Evolutionary conservation across 2,113 vertebrate species (phyloP).

Genomic region (Corvus cornix): DNA sequence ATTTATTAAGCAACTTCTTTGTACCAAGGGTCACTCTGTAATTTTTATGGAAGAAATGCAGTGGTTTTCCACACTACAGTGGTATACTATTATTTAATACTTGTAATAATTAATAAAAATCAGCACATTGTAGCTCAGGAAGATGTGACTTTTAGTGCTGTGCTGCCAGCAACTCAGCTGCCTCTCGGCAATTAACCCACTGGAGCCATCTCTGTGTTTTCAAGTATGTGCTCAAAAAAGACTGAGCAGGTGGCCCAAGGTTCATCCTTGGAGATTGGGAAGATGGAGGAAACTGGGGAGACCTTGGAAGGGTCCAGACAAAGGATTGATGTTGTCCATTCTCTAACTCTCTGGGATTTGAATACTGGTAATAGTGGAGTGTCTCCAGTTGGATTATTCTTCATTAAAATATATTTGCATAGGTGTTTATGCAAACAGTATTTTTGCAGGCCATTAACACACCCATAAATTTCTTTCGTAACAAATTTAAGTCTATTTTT

Average conservation of each 20-base stretch:
- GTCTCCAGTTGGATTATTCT: background rate
- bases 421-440: background rate
- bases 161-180: conserved; percentile 10
- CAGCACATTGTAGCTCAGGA: background rate
- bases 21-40: background rate
- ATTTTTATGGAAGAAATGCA: background rate
- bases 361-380: background rate
- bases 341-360: background rate
- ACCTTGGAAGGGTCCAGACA: background rate
- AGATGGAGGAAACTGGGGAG: background rate
- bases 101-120: conserved; percentile 28
- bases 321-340: background rate
- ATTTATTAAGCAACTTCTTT: conserved; percentile 42
- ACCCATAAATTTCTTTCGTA: background rate
- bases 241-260: background rate
- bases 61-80: background rate
- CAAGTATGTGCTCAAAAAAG: background rate
- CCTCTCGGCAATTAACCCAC: background rate
- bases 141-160: background rate
- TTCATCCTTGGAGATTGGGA: background rate
- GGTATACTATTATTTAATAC: background rate
- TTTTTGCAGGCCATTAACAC: background rate
- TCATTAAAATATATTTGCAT: background rate
- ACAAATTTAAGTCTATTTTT: background rate
- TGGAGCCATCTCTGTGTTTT: background rate